Conservation (phyloP, 2,888 invertebrate species). For the Agrochola litura region DNA sequence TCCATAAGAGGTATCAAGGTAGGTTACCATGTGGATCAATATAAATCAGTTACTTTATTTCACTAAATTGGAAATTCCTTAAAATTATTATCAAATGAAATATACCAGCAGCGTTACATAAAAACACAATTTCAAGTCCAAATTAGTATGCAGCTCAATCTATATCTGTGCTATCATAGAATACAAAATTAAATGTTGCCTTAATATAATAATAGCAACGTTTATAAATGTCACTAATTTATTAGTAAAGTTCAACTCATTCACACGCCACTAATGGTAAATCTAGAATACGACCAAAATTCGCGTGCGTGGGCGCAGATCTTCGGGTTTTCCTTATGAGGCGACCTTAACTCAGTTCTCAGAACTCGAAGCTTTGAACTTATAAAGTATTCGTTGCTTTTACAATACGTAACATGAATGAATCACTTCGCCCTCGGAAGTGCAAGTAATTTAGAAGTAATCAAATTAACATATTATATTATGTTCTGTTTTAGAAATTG, state of each 20-base stretch:
- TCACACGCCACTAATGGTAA: slow-evolving; percentile 69
- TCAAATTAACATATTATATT: slow-evolving; percentile 55
- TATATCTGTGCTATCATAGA: neutral
- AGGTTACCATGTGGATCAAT: neutral
- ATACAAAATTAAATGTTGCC: slow-evolving; percentile 12
- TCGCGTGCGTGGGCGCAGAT: slow-evolving; percentile 72
- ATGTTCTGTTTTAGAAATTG: slow-evolving; percentile 60
- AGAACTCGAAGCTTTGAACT: slow-evolving; percentile 67
- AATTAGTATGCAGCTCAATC: slow-evolving; percentile 10
- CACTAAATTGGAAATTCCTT: neutral
- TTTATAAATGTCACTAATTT: slow-evolving; percentile 44
- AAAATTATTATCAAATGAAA: neutral
- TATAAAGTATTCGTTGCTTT: slow-evolving; percentile 53
- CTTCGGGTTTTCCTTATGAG: slow-evolving; percentile 76
- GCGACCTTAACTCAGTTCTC: slow-evolving; percentile 70
- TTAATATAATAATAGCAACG: slow-evolving; percentile 4
- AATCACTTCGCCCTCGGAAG: slow-evolving; percentile 59
- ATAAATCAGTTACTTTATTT: neutral
- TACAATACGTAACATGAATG: slow-evolving; percentile 59
- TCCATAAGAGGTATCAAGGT: neutral
- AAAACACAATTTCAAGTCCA: slow-evolving; percentile 14
- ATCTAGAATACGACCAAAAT: slow-evolving; percentile 66
- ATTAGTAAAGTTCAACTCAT: slow-evolving; percentile 65
- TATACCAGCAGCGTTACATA: neutral
- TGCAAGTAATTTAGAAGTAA: slow-evolving; percentile 59